phyloP scores from a whole-genome alignment of 2,797 vertebrate species.

The Eleutherodactylus coqui region DNA sequence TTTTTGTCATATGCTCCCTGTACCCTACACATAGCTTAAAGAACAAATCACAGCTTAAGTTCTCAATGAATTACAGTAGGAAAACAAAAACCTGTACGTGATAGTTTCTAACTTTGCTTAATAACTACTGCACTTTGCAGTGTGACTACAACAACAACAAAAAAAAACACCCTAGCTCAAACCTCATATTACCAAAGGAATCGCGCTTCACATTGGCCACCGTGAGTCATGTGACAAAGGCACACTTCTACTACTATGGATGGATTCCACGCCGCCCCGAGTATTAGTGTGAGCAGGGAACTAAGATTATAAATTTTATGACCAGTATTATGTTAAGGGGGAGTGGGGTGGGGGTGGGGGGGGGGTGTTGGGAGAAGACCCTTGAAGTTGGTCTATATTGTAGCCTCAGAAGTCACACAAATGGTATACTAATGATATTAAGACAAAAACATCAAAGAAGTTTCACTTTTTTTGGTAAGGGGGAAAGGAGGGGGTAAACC shows the following conservation, averaged over 20 bases:
- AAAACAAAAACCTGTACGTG: neutral
- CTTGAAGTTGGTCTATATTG: conserved; percentile 8
- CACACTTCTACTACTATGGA: neutral
- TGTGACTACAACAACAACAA: neutral
- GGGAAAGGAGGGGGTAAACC: neutral
- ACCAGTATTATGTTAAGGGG: neutral
- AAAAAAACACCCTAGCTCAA: neutral
- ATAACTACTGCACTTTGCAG: neutral
- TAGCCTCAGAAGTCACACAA: conserved; percentile 31
- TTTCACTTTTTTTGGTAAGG: conserved; percentile 3
- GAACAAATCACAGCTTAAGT: conserved; percentile 18
- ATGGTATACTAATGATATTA: conserved; percentile 9
- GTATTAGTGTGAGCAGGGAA: neutral
- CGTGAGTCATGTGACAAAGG: conserved; percentile 2
- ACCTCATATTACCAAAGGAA: neutral
- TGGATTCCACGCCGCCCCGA: neutral
- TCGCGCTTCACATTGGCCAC: neutral
- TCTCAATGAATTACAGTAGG: neutral
- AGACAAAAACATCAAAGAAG: conserved; percentile 42
- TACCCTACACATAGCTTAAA: conserved; percentile 27
- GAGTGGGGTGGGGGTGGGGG: no score
- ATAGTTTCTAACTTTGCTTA: neutral
- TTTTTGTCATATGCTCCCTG: neutral
- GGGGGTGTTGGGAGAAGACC: no score
- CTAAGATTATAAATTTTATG: neutral